phyloP scores from a whole-genome alignment of 1,140 invertebrate genomes.

The Drosophila sucinea region DNA sequence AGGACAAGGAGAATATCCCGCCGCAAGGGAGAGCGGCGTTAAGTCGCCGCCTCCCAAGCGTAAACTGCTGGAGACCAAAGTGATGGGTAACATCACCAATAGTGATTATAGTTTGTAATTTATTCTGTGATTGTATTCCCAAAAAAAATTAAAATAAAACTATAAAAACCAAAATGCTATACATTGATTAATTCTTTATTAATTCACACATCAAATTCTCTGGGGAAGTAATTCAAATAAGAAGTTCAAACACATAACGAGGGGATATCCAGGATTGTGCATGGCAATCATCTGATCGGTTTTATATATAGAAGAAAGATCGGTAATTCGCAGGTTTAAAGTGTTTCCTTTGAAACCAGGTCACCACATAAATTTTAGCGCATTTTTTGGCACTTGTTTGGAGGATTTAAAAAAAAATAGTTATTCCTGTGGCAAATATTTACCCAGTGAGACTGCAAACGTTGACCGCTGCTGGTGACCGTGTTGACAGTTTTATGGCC shows the following conservation, averaged over 20 bases:
- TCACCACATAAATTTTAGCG: constrained; percentile 67
- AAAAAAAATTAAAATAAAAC: too few relatives aligned
- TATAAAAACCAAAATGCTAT: too few relatives aligned
- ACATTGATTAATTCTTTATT: too few relatives aligned
- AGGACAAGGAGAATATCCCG: constrained; percentile 69
- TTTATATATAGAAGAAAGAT: not conserved
- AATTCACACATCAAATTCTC: too few relatives aligned
- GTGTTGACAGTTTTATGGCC: constrained; percentile 65
- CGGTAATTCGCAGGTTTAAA: not conserved
- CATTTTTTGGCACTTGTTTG: constrained; percentile 36
- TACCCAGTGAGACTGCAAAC: constrained; percentile 37
- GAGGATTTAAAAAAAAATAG: constrained; percentile 8
- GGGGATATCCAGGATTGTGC: too few relatives aligned
- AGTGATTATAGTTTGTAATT: too few relatives aligned
- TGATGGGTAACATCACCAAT: constrained; percentile 36
- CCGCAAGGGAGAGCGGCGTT: constrained; percentile 10
- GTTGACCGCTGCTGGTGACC: not conserved
- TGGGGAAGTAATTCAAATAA: too few relatives aligned
- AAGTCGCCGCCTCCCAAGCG: constrained; percentile 46
- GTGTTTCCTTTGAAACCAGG: constrained; percentile 38
- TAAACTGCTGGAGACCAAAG: constrained; percentile 58
- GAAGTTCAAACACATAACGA: too few relatives aligned
- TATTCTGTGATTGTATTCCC: too few relatives aligned
- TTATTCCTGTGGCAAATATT: constrained; percentile 60
- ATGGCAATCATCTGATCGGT: too few relatives aligned